Evolutionary conservation across 1,140 invertebrate genomes (phyloP).

Genomic region (Zaprionus africanus): DNA sequence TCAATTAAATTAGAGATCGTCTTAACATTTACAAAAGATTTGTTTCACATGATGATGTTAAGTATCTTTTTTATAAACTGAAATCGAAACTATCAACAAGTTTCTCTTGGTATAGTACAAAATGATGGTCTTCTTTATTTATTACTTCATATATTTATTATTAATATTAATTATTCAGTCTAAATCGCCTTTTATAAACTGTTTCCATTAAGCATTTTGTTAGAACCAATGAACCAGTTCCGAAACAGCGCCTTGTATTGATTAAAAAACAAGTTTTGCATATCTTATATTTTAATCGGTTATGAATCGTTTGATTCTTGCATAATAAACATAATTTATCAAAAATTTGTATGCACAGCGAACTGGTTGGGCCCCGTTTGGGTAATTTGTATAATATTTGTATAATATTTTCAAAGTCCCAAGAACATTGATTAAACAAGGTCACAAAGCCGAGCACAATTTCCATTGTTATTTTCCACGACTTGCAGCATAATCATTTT

Average conservation of each 20-base stretch:
- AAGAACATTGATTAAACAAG: slow-evolving; percentile 11
- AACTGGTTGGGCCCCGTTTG: not conserved
- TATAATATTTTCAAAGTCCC: not conserved
- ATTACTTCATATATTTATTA: not conserved
- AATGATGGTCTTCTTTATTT: not conserved
- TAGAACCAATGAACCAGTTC: not conserved
- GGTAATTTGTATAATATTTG: slow-evolving; percentile 3
- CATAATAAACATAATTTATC: slow-evolving; percentile 3
- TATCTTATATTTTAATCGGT: slow-evolving; percentile 8
- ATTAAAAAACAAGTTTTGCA: not conserved
- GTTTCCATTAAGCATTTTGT: not conserved
- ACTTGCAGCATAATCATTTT: slow-evolving; percentile 38
- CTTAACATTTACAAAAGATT: too few relatives aligned
- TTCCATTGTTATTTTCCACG: slow-evolving; percentile 3
- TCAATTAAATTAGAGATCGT: too few relatives aligned
- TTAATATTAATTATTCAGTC: not conserved
- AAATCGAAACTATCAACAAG: not conserved
- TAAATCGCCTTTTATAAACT: not conserved
- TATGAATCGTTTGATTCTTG: not conserved
- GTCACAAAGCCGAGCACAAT: not conserved
- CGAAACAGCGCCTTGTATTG: not conserved
- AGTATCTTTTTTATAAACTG: too few relatives aligned
- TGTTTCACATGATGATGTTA: too few relatives aligned
- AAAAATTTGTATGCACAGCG: not conserved
- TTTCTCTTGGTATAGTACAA: not conserved